Conservation (phyloP, 2,797 vertebrate species). For the Micropoecilia bifurca region DNA sequence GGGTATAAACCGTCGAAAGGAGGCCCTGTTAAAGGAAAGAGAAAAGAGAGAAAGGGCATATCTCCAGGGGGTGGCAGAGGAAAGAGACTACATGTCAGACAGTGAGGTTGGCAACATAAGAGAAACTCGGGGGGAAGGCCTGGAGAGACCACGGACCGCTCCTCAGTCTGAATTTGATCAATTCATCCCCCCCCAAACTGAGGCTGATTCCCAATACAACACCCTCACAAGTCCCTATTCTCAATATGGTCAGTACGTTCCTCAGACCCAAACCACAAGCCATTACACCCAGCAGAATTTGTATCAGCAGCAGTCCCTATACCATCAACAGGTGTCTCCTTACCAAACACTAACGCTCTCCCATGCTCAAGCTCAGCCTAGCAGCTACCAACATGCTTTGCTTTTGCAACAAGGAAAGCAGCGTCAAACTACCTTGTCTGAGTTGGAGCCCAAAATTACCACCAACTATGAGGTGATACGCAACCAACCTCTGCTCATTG, state of each 20-base stretch:
- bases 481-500: conserved; percentile 95
- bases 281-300: conserved; percentile 91
- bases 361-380: conserved; percentile 85
- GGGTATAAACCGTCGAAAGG: conserved; percentile 99
- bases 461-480: conserved; percentile 96
- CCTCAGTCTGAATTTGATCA: conserved; percentile 96
- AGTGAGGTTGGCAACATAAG: conserved; percentile 97
- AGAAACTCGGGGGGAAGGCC: conserved; percentile 88
- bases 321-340: conserved; percentile 93
- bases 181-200: conserved; percentile 95
- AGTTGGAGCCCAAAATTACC: conserved; percentile 94
- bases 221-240: conserved; percentile 93
- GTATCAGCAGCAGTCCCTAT: conserved; percentile 93
- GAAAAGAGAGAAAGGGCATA: conserved; percentile 98
- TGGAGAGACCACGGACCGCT: conserved; percentile 95
- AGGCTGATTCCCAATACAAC: conserved; percentile 92
- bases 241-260: conserved; percentile 91
- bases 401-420: conserved; percentile 93
- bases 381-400: conserved; percentile 90
- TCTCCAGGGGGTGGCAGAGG: conserved; percentile 98
- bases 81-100: conserved; percentile 99
- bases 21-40: conserved; percentile 95
- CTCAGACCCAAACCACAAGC: conserved; percentile 93
- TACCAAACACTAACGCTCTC: conserved; percentile 90
- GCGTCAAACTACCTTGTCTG: conserved; percentile 87